These are phyloP conservation scores for Achatina immaculata DNA, from an alignment of 1,140 invertebrate species.

Conservation along the genomic window DNA sequence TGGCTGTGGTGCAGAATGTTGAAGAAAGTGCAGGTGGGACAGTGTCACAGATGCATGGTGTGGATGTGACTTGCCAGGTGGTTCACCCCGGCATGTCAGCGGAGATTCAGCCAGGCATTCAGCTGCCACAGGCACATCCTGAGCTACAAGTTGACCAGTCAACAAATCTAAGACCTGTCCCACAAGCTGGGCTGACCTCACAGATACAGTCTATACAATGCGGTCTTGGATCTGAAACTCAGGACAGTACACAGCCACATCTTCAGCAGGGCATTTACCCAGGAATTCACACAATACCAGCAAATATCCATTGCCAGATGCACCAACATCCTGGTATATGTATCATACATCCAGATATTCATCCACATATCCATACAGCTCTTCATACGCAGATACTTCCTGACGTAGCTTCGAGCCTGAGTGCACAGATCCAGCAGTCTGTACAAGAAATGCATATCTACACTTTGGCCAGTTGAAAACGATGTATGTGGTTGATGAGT, in stretches of 20 bases:
- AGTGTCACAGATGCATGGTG: neutral
- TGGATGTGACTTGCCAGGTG: neutral
- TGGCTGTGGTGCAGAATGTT: neutral
- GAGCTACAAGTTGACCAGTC: neutral
- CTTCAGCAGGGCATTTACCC: neutral
- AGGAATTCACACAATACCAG: neutral
- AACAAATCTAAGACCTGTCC: neutral
- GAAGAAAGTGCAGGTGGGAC: neutral
- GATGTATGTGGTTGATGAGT: too few relatives aligned
- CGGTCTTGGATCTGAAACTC: neutral
- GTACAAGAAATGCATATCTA: neutral
- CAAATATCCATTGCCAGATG: neutral
- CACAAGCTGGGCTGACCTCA: neutral
- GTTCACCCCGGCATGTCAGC: neutral
- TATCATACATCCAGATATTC: neutral
- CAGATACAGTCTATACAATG: neutral
- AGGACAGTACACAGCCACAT: neutral
- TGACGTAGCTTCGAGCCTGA: neutral
- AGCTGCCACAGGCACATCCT: neutral
- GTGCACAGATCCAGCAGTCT: neutral
- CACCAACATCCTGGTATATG: neutral
- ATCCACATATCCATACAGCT: neutral
- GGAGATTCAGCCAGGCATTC: neutral
- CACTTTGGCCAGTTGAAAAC: neutral
- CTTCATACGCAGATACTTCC: neutral